phyloP scores from a whole-genome alignment of 2,113 vertebrate species.

The Melanocharis versteri region DNA sequence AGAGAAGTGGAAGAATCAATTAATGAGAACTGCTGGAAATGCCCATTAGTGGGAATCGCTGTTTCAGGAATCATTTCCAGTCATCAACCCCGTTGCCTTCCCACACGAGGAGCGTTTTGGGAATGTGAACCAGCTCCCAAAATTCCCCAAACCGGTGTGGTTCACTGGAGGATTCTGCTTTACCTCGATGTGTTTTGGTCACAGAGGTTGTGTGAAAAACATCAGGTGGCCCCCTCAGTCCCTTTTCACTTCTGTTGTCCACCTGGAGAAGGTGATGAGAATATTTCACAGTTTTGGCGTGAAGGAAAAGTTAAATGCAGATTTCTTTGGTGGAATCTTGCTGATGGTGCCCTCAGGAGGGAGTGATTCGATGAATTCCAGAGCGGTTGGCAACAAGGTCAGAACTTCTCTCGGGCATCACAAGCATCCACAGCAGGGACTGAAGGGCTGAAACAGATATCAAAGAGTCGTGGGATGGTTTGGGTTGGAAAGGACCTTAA shows the following conservation, averaged over 20 bases:
- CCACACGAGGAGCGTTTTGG: not conserved
- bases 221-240: not conserved
- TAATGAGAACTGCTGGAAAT: not conserved
- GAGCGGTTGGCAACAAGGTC: not conserved
- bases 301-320: not conserved
- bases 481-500: not conserved
- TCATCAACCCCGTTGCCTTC: rapidly evolving
- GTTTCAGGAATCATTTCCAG: not conserved
- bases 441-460: not conserved
- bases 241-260: not conserved
- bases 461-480: not conserved
- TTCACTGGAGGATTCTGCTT: not conserved
- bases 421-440: rapidly evolving
- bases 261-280: not conserved
- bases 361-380: not conserved
- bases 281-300: not conserved
- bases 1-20: not conserved
- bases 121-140: not conserved
- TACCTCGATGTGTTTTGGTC: rapidly evolving
- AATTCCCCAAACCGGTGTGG: rapidly evolving
- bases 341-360: not conserved
- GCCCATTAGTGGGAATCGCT: not conserved
- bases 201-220: not conserved
- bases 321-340: not conserved
- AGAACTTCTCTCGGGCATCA: not conserved